Percentiles rank a stretch among this genome's conserved stretches.
Conservation (phyloP, 2,797 vertebrate species). For the Phrynocephalus forsythii region DNA sequence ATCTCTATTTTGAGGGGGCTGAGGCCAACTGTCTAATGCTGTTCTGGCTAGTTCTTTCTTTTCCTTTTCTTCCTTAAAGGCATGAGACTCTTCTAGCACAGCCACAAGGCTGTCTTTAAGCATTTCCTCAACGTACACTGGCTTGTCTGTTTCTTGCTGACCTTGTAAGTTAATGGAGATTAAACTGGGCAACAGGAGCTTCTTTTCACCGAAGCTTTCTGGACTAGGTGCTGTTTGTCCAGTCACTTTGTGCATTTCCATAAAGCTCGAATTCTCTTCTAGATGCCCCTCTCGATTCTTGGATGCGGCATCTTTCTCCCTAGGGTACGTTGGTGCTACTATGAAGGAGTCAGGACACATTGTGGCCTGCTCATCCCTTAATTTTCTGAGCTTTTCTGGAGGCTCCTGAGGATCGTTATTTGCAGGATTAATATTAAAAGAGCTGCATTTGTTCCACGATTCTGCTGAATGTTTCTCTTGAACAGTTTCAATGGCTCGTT, state of each 20-base stretch:
- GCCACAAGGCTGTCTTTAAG: not conserved
- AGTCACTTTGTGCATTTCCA: not conserved
- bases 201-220: conserved; percentile 12
- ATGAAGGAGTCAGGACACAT: not conserved
- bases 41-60: conserved; percentile 8
- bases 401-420: conserved; percentile 1
- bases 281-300: conserved; percentile 1
- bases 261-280: conserved; percentile 9
- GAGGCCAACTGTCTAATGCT: conserved; percentile 11
- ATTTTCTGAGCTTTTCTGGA: not conserved
- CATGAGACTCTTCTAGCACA: not conserved
- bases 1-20: not conserved
- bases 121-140: not conserved
- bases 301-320: conserved; percentile 28
- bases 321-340: conserved; percentile 13
- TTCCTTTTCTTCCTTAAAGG: conserved; percentile 36
- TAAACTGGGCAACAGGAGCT: not conserved
- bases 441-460: not conserved
- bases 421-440: conserved; percentile 6
- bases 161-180: not conserved
- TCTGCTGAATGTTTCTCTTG: conserved; percentile 1
- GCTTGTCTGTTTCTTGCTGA: conserved; percentile 1
- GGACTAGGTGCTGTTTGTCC: not conserved
- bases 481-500: not conserved
- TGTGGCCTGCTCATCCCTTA: conserved; percentile 13